phyloP scores from a whole-genome alignment of 2,113 vertebrate genomes.

The Trichomycterus rosablanca region DNA sequence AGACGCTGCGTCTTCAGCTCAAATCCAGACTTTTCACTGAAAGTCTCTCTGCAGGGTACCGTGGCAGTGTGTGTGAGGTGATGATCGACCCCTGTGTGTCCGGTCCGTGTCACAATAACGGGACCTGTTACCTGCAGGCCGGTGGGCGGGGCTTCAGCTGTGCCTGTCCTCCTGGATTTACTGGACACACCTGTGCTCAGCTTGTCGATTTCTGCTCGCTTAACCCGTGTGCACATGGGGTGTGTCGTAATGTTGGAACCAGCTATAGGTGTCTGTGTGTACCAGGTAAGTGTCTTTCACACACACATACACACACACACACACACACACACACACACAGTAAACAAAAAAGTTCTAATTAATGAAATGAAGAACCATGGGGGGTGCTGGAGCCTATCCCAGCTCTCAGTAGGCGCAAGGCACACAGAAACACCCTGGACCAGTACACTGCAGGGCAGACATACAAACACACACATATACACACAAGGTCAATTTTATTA shows the following conservation, averaged over 20 bases:
- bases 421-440: no score
- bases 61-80: constrained; percentile 81
- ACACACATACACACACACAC: not conserved
- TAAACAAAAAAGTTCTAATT: no score
- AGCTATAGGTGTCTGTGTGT: constrained; percentile 95
- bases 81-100: constrained; percentile 84
- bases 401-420: no score
- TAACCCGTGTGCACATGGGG: constrained; percentile 90
- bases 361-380: no score
- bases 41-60: constrained; percentile 72
- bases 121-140: constrained; percentile 76
- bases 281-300: constrained; percentile 71
- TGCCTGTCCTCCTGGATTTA: constrained; percentile 86
- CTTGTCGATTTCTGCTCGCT: constrained; percentile 94
- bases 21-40: not conserved
- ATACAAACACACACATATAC: not conserved
- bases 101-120: constrained; percentile 89
- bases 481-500: no score
- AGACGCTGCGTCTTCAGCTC: not conserved
- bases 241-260: constrained; percentile 88
- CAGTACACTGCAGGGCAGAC: not conserved
- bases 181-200: constrained; percentile 82
- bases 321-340: not conserved
- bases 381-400: no score
- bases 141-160: constrained; percentile 75